phyloP scores from a whole-genome alignment of 2,113 vertebrate species.

The Climacteris rufus region DNA sequence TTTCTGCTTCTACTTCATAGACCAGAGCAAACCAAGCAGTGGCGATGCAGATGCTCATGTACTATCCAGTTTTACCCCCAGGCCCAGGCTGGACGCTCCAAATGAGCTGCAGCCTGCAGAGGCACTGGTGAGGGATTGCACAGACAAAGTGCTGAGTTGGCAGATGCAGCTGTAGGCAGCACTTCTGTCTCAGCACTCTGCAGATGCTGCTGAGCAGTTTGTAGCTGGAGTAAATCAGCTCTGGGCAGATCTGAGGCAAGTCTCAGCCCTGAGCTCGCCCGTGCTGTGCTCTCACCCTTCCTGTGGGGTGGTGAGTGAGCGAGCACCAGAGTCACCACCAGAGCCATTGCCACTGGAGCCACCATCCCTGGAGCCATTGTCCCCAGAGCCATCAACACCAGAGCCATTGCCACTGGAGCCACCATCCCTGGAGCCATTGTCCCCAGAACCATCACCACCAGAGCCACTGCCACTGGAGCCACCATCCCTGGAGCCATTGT shows the following conservation, averaged over 20 bases:
- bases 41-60: fast-evolving
- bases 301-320: fast-evolving
- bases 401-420: too few relatives aligned
- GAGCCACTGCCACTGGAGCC: too few relatives aligned
- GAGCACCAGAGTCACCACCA: background rate
- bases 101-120: background rate
- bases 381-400: background rate
- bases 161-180: background rate
- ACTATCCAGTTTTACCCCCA: background rate
- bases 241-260: fast-evolving
- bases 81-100: background rate
- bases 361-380: background rate
- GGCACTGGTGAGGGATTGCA: background rate
- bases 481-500: too few relatives aligned
- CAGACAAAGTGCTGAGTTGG: fast-evolving
- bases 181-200: fast-evolving
- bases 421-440: too few relatives aligned
- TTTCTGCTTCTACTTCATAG: background rate
- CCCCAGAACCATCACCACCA: too few relatives aligned
- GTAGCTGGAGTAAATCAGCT: fast-evolving
- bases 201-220: fast-evolving
- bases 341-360: background rate
- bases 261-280: background rate
- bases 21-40: fast-evolving
- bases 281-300: fast-evolving